Base-by-base conservation (phyloP, 2,888 invertebrate genomes). In the Chymomyza caudatula region DNA sequence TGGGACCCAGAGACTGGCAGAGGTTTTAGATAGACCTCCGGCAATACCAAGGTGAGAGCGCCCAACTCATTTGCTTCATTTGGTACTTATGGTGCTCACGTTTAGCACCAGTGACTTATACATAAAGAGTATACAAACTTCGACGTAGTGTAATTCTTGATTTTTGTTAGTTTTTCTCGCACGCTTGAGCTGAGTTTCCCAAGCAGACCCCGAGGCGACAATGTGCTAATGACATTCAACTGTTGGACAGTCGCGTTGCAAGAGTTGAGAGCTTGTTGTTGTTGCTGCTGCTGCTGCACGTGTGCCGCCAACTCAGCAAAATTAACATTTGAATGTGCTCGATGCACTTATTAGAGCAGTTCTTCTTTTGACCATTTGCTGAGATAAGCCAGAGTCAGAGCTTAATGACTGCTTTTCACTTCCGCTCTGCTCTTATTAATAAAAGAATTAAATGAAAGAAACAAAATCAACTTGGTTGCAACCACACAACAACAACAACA, bases 151-250 rank as follows among this genome's bases (percentile, higher is more conserved):
- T 47, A 47, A 3, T 15, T 8, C 2, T 47, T 47, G 2, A 15
- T 19, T 47, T 71, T 74, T 71, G 68, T 78, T 78, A 70, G 76
- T 69, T 78, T 75, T 69, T 65, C 70, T 70, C 70, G 73, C 73
- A 73, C 73, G 73, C 74, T 71, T 71, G 67, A 66, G 69, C 71
- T 61, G 23, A 51, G 51, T 43, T 23, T 60, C 20, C 42, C 63
- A 44, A 54, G 54, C 61, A 79, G 82, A 78, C 71, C 74, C 60
- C 63, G 71, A 69, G 78, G 80, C 79, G 83, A 83, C 83, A 80
- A 73, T 68, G 67, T 67, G 76, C 73, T 81, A 81, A 83, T 82
- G 76, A 78, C 76, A 78, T 76, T 73, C 79, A 79, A 62, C 77
- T 79, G 71, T 70, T 37, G 59, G 69, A 44, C n/a, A 44, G 47